A percentile compares a stretch with the other conserved stretches of the same genome.
Conservation (phyloP, 2,797 vertebrate species). For the Pangasius mekongensis region DNA sequence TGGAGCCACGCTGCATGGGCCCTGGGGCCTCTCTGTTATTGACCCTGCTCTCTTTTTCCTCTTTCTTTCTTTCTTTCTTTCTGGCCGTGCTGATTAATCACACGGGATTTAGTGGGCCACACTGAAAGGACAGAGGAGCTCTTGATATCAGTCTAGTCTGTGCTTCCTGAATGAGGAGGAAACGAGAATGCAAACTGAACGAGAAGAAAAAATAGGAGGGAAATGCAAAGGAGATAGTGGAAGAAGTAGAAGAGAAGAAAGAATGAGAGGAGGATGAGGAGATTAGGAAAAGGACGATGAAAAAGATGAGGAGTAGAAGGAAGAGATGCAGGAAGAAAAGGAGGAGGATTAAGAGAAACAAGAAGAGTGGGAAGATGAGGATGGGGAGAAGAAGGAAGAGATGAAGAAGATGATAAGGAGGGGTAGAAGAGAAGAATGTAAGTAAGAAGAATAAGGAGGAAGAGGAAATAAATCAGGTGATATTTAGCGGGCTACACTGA, state of each 20-base stretch:
- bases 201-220: neutral
- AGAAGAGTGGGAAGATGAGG: neutral
- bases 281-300: no score
- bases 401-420: neutral
- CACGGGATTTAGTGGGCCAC: neutral
- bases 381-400: neutral
- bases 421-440: neutral
- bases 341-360: neutral
- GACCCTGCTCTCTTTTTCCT: conserved; percentile 11
- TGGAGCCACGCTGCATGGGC: conserved; percentile 17
- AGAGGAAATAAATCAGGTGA: no score
- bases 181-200: neutral
- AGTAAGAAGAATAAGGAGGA: neutral
- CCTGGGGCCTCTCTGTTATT: conserved; percentile 27
- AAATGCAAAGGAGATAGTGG: neutral
- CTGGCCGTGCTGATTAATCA: neutral
- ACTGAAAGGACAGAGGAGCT: conserved; percentile 18
- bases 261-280: neutral
- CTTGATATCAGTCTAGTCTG: conserved; percentile 7
- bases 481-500: neutral
- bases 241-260: neutral
- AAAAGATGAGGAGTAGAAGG: neutral
- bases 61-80: neutral
- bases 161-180: neutral
- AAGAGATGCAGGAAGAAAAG: neutral